Evolutionary conservation across 2,888 invertebrate genomes (phyloP).

Genomic region (Nesidiocoris tenuis): DNA sequence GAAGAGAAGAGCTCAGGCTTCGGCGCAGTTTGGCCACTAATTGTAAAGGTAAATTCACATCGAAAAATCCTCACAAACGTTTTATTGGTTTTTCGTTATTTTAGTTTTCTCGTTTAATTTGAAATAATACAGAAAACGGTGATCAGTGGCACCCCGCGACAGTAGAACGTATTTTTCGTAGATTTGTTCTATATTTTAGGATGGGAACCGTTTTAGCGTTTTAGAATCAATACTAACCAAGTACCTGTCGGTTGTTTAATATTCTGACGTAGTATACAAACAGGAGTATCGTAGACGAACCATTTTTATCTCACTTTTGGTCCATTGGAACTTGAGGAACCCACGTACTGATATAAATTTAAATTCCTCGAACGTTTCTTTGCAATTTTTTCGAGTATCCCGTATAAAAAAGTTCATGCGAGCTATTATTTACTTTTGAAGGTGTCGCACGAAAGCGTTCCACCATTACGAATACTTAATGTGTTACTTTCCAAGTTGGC

Average conservation of each 20-base stretch:
- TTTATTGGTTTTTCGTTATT: background rate
- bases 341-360: background rate
- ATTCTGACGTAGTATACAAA: background rate
- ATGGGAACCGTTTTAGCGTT: background rate
- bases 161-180: background rate
- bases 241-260: background rate
- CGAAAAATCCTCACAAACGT: slow-evolving; percentile 11
- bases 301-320: background rate
- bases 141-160: background rate
- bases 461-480: slow-evolving; percentile 9
- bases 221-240: background rate
- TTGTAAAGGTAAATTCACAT: slow-evolving; percentile 34
- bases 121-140: background rate
- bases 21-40: slow-evolving; percentile 37
- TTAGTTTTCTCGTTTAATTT: background rate
- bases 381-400: too few relatives aligned
- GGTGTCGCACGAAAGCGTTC: background rate
- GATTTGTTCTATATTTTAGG: background rate
- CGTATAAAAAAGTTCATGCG: too few relatives aligned
- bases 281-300: background rate
- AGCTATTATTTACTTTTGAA: too few relatives aligned
- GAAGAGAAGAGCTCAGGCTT: slow-evolving; percentile 19
- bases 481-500: background rate
- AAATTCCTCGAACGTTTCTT: background rate
- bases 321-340: background rate